Conservation (phyloP, 2,113 vertebrate genomes). For the Bubo scandiacus region DNA sequence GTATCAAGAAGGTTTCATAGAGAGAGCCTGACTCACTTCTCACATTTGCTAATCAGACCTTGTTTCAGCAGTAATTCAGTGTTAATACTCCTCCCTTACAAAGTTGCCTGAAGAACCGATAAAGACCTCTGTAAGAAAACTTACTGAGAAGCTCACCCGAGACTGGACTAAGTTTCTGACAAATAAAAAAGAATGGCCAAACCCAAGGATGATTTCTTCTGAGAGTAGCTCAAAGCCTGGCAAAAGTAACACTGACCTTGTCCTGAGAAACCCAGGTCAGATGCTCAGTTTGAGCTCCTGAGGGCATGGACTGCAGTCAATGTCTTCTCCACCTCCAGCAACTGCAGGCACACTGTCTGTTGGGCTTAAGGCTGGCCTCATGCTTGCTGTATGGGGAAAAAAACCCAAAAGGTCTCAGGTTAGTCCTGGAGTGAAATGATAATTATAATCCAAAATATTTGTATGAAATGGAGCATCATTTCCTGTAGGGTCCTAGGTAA, state of each 20-base stretch:
- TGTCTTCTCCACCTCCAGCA: not conserved
- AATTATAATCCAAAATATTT: not conserved
- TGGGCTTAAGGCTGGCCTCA: not conserved
- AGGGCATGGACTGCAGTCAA: not conserved
- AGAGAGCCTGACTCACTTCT: not conserved
- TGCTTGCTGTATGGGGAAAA: not conserved
- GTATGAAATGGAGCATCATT: not conserved
- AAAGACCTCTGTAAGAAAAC: not conserved
- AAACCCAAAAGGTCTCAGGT: not conserved
- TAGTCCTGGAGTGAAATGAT: not conserved
- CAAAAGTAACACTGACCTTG: not conserved
- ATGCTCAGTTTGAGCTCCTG: not conserved
- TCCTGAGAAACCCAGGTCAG: not conserved
- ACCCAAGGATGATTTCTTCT: not conserved
- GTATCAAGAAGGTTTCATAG: not conserved
- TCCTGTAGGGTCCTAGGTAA: not conserved
- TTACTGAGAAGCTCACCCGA: not conserved
- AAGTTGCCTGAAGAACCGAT: not conserved
- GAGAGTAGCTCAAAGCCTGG: not conserved
- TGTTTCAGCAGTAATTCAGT: not conserved
- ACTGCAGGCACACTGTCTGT: not conserved
- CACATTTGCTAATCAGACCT: conserved; percentile 16
- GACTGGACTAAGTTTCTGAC: not conserved
- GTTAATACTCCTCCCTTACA: not conserved
- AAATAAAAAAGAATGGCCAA: not conserved